Conservation (phyloP, 2,797 vertebrate genomes). For the Todus mexicanus region DNA sequence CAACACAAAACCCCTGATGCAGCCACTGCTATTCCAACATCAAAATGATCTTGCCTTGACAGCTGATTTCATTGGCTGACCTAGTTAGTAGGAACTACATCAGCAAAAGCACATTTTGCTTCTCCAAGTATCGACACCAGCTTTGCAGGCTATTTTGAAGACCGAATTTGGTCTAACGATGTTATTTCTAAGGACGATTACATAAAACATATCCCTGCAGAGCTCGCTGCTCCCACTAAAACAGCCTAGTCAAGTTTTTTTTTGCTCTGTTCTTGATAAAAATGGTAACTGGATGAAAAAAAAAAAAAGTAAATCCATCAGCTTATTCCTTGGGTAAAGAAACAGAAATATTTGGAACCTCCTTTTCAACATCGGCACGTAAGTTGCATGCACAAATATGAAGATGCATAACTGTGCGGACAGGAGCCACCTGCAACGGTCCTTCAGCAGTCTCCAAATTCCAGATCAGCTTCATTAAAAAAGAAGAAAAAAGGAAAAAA, state of each 20-base stretch:
- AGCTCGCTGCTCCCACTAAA: neutral
- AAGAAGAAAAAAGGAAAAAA: too few species aligned
- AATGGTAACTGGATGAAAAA: neutral
- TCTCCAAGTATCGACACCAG: neutral
- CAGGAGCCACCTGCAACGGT: neutral
- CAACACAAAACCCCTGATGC: neutral
- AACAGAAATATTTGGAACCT: neutral
- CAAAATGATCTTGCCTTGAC: neutral
- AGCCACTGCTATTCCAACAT: neutral
- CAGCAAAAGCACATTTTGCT: slow-evolving; percentile 15
- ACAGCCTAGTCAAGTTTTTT: neutral
- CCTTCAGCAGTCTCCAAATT: neutral
- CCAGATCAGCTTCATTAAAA: neutral
- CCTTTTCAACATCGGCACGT: neutral
- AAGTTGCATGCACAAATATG: neutral
- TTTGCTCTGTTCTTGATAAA: neutral
- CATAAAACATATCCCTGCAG: neutral
- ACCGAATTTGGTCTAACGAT: neutral
- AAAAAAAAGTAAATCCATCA: neutral
- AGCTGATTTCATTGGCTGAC: slow-evolving; percentile 5
- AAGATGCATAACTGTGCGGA: neutral
- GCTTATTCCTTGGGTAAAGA: neutral
- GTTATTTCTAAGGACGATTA: neutral
- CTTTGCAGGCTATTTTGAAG: neutral
- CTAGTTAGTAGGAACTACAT: neutral